Evolutionary conservation across 1,140 invertebrate genomes (phyloP).

Genomic region (Pseudomyrmex dendroicus): DNA sequence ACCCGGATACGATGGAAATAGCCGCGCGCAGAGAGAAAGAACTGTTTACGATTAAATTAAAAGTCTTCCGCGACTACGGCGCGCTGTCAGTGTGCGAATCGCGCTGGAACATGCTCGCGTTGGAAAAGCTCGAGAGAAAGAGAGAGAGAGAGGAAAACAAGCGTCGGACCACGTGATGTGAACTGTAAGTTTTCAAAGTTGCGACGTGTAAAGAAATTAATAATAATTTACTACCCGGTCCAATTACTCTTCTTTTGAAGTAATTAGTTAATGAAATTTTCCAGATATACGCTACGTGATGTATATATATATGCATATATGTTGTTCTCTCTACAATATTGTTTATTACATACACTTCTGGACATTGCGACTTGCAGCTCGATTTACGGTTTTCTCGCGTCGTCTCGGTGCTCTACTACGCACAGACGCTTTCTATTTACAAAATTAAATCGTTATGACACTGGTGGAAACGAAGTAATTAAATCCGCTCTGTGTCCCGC

Average conservation of each 20-base stretch:
- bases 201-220: not conserved
- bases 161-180: not conserved
- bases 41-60: constrained; percentile 37
- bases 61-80: not conserved
- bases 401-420: not conserved
- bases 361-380: not conserved
- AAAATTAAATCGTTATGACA: constrained; percentile 51
- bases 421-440: constrained; percentile 10
- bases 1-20: constrained; percentile 6
- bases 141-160: constrained; percentile 1
- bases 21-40: too few relatives aligned
- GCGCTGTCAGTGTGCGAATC: not conserved
- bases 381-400: not conserved
- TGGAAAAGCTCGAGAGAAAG: not conserved
- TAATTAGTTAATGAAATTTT: not conserved
- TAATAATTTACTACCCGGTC: not conserved
- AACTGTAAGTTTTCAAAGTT: not conserved
- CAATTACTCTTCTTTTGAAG: not conserved
- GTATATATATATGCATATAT: not conserved
- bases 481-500: constrained; percentile 19
- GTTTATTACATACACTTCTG: not conserved
- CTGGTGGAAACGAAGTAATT: constrained; percentile 39
- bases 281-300: not conserved
- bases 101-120: not conserved
- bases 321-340: not conserved